Evolutionary conservation across 1,140 invertebrate species (phyloP), one percentile per base, ranked within the genome.

Genomic region (Drosophila nigromelanica): DNA sequence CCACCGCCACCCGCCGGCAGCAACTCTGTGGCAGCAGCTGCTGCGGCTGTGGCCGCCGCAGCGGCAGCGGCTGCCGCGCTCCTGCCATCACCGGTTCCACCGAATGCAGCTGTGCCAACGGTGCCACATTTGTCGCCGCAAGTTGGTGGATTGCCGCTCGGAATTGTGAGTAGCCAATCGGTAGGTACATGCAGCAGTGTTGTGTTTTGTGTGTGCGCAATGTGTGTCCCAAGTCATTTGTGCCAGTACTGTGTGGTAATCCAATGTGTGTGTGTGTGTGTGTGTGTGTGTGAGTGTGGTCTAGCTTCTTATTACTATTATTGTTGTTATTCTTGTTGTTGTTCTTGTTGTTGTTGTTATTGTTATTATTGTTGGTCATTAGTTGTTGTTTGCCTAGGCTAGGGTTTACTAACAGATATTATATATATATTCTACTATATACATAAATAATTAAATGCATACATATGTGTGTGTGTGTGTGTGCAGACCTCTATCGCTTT

Each of bases 1-100:
- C 94, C 95, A 69, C 95, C 61, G 52, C 76, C 89, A 68, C 63
- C 85, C 94, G 95, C 94, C 94, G 73, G 95, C 43, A 71, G 52
- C 61, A 63, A 73, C 52, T 54, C 62, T 52, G 59, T 74, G 45
- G 64, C 89, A 42, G 78, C 79, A 27, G 80, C 89, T 61, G 73
- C 87, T 68, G 83, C 80, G 48, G 77, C 86, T 70, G 62, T 78
- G 73, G 79, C 90, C 63, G 83, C 89, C 45, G 89, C 70, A 30
- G 76, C 76, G 47, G 67, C 78, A 74, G 73, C 80, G 45, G 60
- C 82, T 47, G 66, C 83, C 51, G 76, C 81, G 15, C 76, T 86
- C 58, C 71, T 81, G 54, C 83, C 78, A 42, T 80, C 80, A 35
- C 67, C 86, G 72, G 71, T 78, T 56, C 76, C 80, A 62, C 73